Base-by-base conservation (phyloP, 1,140 invertebrate genomes). In the Steinernema khuongi region DNA sequence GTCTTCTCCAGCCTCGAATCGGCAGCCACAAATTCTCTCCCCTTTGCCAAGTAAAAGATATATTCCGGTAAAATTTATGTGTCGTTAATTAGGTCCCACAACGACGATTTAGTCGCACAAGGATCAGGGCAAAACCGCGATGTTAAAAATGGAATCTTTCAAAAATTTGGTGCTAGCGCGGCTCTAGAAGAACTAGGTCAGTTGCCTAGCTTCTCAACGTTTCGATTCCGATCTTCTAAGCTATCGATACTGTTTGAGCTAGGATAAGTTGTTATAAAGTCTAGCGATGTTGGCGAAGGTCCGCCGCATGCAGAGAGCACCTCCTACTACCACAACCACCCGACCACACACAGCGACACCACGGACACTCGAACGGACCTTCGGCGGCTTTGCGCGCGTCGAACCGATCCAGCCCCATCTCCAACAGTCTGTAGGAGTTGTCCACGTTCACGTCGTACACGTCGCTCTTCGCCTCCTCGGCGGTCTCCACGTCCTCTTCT, bases 61-160 rank as follows among this genome's bases (percentile, higher is more conserved):
- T n/a, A n/a, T n/a, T n/a, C n/a, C n/a, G n/a, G n/a, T n/a, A n/a
- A n/a, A n/a, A n/a, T n/a, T n/a, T n/a, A n/a, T n/a, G n/a, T n/a
- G n/a, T n/a, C n/a, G n/a, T n/a, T n/a, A n/a, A n/a, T n/a, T n/a
- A n/a, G n/a, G n/a, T n/a, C n/a, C n/a, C n/a, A n/a, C n/a, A n/a
- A n/a, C n/a, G n/a, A n/a, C n/a, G n/a, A n/a, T n/a, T n/a, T n/a
- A n/a, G n/a, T n/a, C n/a, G n/a, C n/a, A n/a, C n/a, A n/a, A n/a
- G n/a, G n/a, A n/a, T n/a, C n/a, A n/a, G n/a, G n/a, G 22, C 41
- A 78, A 32, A 70, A 78, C 31, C 68, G 26, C 36, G 7, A 41
- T 11, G n/a, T 41, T 41, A 7, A 41, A 41, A 11, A 11, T 41
- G 7, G n/a, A 41, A 41, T 41, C 36, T 41, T 11, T 11, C 36